Percentiles rank a stretch among this genome's conserved stretches.
Conservation (phyloP, 1,140 invertebrate species). For the Zaprionus camerounensis region DNA sequence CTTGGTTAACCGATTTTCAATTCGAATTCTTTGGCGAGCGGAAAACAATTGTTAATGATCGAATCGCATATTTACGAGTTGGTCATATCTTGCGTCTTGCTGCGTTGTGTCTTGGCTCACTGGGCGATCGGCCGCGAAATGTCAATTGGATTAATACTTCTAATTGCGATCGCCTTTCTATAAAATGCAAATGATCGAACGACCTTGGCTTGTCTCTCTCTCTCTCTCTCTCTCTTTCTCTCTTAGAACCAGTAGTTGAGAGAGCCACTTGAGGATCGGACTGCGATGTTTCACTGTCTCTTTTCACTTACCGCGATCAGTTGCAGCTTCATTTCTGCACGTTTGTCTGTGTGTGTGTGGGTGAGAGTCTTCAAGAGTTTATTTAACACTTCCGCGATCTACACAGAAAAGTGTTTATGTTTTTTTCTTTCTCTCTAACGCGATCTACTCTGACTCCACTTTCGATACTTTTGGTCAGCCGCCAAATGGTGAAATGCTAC, state of each 20-base stretch:
- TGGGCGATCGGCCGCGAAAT: slow-evolving; percentile 51
- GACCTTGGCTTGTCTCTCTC: slow-evolving; percentile 54
- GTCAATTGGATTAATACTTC: slow-evolving; percentile 60
- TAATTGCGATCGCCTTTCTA: slow-evolving; percentile 75
- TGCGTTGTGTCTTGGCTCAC: slow-evolving; percentile 23
- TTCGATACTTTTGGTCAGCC: slow-evolving; percentile 48
- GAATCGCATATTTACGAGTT: slow-evolving; percentile 64
- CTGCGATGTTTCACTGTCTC: slow-evolving; percentile 1
- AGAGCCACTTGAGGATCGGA: not conserved
- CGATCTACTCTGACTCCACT: slow-evolving; percentile 3
- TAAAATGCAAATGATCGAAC: slow-evolving; percentile 76
- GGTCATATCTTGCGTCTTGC: slow-evolving; percentile 20
- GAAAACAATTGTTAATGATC: slow-evolving; percentile 65
- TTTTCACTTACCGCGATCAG: slow-evolving; percentile 68
- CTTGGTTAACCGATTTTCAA: slow-evolving; percentile 70
- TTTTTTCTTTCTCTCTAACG: slow-evolving; percentile 19
- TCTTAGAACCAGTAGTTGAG: slow-evolving; percentile 10
- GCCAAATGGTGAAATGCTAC: slow-evolving; percentile 72
- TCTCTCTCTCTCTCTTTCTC: slow-evolving; percentile 33
- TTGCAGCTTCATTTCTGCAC: slow-evolving; percentile 58
- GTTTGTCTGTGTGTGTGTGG: slow-evolving; percentile 16
- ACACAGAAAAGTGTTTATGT: slow-evolving; percentile 24
- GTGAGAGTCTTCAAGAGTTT: slow-evolving; percentile 21
- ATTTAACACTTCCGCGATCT: slow-evolving; percentile 48
- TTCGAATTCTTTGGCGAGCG: slow-evolving; percentile 63